A percentile compares a stretch with the other conserved stretches of the same genome.
phyloP scores from a whole-genome alignment of 2,113 vertebrate species.

The Bucco capensis region DNA sequence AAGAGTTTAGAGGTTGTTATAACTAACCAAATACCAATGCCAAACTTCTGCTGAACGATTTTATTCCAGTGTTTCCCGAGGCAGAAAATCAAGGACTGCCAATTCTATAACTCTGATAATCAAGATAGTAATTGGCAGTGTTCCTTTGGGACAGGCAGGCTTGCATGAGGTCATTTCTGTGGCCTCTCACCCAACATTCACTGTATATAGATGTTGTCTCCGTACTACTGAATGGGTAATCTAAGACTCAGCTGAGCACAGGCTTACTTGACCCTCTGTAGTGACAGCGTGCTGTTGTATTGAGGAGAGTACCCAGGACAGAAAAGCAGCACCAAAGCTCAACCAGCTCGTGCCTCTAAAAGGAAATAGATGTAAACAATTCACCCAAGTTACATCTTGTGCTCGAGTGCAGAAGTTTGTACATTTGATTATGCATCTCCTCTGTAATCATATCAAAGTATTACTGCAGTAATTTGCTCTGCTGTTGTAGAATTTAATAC shows the following conservation, averaged over 20 bases:
- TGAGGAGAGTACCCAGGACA: background rate
- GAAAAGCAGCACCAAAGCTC: background rate
- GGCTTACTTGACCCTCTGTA: background rate
- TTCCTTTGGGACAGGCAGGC: slow-evolving; percentile 13
- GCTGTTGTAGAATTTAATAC: background rate
- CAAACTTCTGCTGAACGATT: slow-evolving; percentile 37
- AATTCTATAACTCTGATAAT: slow-evolving; percentile 42
- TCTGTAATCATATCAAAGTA: background rate
- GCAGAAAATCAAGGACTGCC: slow-evolving; percentile 41
- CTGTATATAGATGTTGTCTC: background rate
- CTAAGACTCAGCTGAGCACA: background rate
- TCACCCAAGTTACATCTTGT: background rate
- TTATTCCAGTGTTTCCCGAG: slow-evolving; percentile 55
- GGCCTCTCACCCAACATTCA: background rate
- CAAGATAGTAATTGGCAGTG: slow-evolving; percentile 10
- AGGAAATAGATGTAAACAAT: background rate
- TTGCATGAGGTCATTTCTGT: background rate
- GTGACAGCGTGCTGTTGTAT: background rate
- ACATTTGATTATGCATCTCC: background rate
- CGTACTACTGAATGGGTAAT: background rate
- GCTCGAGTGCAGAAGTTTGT: background rate
- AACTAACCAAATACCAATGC: slow-evolving; percentile 35
- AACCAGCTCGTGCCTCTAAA: background rate
- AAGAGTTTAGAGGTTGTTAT: slow-evolving; percentile 55
- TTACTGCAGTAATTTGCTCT: background rate